Percentiles rank a stretch among this genome's conserved stretches.
These are phyloP conservation scores for Megaceryle alcyon DNA, from an alignment of 2,797 vertebrate genomes.

Conservation along the genomic window DNA sequence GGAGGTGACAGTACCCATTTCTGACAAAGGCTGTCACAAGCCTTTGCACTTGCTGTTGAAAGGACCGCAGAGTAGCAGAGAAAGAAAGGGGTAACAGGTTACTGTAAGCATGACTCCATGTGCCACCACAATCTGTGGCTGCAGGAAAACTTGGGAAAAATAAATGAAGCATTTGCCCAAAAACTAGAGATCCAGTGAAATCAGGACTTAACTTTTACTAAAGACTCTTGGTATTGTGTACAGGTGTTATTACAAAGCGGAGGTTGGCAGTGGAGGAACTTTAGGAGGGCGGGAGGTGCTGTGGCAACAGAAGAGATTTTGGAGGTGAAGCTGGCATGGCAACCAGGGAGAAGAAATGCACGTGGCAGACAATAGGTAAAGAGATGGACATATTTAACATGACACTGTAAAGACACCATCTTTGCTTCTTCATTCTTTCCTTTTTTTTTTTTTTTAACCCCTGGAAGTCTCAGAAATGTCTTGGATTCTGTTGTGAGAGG, in stretches of 20 bases:
- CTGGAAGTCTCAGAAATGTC: not conserved
- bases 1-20: not conserved
- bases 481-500: not conserved
- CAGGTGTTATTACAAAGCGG: not conserved
- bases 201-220: not conserved
- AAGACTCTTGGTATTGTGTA: not conserved
- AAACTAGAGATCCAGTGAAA: not conserved
- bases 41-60: not conserved
- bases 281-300: not conserved
- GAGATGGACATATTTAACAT: not conserved
- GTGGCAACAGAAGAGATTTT: not conserved
- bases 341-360: not conserved
- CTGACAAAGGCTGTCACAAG: not conserved
- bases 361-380: not conserved
- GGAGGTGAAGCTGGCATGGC: not conserved
- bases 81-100: not conserved
- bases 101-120: not conserved
- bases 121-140: not conserved
- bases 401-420: not conserved
- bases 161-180: not conserved
- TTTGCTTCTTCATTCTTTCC: not conserved
- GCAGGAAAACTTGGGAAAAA: not conserved
- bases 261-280: not conserved
- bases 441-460: not conserved
- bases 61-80: not conserved